These are phyloP conservation scores for Arvicanthis niloticus DNA, from an alignment of 2,113 vertebrate genomes.

Conservation along the genomic window DNA sequence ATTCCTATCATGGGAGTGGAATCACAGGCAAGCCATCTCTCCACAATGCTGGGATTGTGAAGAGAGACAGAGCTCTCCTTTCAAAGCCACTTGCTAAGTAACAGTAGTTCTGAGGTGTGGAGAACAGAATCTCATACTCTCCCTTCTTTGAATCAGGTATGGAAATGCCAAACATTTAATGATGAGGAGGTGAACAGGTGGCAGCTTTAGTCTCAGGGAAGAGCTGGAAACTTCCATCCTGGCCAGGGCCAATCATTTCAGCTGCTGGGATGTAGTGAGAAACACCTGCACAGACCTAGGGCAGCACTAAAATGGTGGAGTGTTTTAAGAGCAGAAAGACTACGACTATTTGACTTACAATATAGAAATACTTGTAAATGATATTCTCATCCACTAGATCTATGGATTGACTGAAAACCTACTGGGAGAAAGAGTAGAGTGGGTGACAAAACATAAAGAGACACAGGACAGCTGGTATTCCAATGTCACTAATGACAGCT, in stretches of 20 bases:
- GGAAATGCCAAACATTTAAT: background rate
- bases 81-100: constrained; percentile 32
- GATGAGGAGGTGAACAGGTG: background rate
- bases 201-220: background rate
- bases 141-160: background rate
- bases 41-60: constrained; percentile 41
- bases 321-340: background rate
- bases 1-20: constrained; percentile 58
- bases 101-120: background rate
- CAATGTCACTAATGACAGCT: background rate
- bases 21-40: constrained; percentile 32
- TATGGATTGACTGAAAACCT: background rate
- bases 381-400: background rate
- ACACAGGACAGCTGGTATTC: background rate
- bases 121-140: constrained; percentile 44
- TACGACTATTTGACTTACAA: background rate
- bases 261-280: background rate
- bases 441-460: background rate
- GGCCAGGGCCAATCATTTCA: background rate
- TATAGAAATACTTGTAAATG: constrained; percentile 16
- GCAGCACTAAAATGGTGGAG: background rate
- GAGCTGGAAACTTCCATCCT: background rate
- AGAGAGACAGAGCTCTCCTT: constrained; percentile 57
- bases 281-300: background rate
- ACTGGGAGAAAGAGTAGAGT: background rate